Conservation (phyloP, 2,797 vertebrate genomes). For the Macropodus opercularis region DNA sequence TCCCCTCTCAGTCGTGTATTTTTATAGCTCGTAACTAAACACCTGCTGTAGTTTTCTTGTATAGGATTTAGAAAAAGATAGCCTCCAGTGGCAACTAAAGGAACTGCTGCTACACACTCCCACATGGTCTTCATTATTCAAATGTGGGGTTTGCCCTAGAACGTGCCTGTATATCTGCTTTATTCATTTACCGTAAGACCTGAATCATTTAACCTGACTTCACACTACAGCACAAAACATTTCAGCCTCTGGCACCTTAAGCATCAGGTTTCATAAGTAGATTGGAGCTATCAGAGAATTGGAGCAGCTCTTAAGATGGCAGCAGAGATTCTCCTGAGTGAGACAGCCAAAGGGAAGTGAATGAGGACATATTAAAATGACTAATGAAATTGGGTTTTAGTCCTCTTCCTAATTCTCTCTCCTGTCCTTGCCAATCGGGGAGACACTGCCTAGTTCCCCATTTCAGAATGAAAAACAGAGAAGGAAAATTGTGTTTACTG, state of each 20-base stretch:
- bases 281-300: neutral
- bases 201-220: neutral
- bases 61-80: too few species aligned
- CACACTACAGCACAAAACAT: neutral
- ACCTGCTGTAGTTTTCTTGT: too few species aligned
- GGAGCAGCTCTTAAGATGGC: slow-evolving; percentile 3
- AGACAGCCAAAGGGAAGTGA: slow-evolving; percentile 3
- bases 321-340: slow-evolving; percentile 10
- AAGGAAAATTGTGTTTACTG: neutral
- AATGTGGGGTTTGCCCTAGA: too few species aligned
- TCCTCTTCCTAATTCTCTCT: neutral
- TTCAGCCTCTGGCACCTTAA: neutral
- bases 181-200: neutral
- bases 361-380: slow-evolving; percentile 2
- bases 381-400: slow-evolving; percentile 1
- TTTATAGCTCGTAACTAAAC: too few species aligned
- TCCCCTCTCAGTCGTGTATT: too few species aligned
- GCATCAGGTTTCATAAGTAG: neutral
- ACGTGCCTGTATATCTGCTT: neutral
- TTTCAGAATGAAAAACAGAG: neutral
- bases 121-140: neutral
- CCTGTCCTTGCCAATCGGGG: neutral
- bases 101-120: neutral
- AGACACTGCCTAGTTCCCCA: slow-evolving; percentile 10
- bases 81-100: too few species aligned